Evolutionary conservation across 1,140 invertebrate genomes (phyloP).

Genomic region (Drosophila obscura): DNA sequence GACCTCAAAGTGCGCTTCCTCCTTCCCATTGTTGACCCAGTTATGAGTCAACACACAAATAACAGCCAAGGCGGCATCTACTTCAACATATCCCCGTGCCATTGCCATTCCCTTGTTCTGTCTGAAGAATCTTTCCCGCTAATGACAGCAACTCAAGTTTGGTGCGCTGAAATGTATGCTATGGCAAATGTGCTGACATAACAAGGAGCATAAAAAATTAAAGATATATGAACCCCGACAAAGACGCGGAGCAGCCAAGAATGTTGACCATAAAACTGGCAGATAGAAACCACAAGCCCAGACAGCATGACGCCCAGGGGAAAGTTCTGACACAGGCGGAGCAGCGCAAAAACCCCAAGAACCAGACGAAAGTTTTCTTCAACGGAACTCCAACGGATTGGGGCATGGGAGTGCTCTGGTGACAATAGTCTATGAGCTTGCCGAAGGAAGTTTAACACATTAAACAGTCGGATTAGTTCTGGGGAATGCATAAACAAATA

Average conservation of each 20-base stretch:
- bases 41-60: slow-evolving; percentile 70
- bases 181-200: slow-evolving; percentile 72
- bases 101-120: not conserved
- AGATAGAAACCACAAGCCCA: slow-evolving; percentile 51
- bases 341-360: slow-evolving; percentile 47
- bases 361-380: slow-evolving; percentile 45
- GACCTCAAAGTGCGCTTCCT: slow-evolving; percentile 27
- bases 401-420: slow-evolving; percentile 5
- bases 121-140: slow-evolving; percentile 46
- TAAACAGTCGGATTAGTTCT: slow-evolving; percentile 67
- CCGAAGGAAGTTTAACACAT: slow-evolving; percentile 54
- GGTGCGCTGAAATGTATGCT: slow-evolving; percentile 69
- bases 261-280: slow-evolving; percentile 57
- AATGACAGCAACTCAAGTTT: slow-evolving; percentile 64
- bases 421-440: slow-evolving; percentile 60
- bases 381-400: slow-evolving; percentile 24
- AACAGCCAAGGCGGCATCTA: slow-evolving; percentile 39
- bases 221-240: slow-evolving; percentile 68
- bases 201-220: slow-evolving; percentile 65
- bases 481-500: slow-evolving; percentile 54
- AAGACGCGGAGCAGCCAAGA: slow-evolving; percentile 2
- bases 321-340: slow-evolving; percentile 48
- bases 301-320: slow-evolving; percentile 71
- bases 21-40: slow-evolving; percentile 70
- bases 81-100: slow-evolving; percentile 7